phyloP scores from a whole-genome alignment of 2,888 invertebrate genomes.

The Noctua comes region DNA sequence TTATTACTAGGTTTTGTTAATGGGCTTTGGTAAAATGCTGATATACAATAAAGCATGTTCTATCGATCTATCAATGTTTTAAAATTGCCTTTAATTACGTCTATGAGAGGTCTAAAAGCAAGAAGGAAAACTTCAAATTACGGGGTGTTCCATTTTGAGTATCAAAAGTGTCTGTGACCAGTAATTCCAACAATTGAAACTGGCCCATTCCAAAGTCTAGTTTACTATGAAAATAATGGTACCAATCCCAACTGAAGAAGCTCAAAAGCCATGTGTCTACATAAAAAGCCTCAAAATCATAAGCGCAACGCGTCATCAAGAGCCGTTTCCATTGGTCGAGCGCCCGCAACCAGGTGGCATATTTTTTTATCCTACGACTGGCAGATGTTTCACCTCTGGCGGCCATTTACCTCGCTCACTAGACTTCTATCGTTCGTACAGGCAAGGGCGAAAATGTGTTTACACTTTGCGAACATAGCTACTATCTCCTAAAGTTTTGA shows the following conservation, averaged over 20 bases:
- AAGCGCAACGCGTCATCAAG: slow-evolving; percentile 46
- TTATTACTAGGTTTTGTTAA: not conserved
- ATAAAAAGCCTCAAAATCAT: slow-evolving; percentile 54
- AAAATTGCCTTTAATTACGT: not conserved
- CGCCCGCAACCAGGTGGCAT: slow-evolving; percentile 72
- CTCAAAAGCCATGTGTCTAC: slow-evolving; percentile 2
- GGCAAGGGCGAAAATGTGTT: slow-evolving; percentile 45
- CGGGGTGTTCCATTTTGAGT: not conserved
- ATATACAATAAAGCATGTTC: not conserved
- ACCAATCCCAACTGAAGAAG: not conserved
- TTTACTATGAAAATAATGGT: not conserved
- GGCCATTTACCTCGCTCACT: slow-evolving; percentile 74
- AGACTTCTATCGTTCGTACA: slow-evolving; percentile 46
- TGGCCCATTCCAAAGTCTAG: not conserved
- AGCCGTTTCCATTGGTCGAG: slow-evolving; percentile 62
- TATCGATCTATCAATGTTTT: not conserved
- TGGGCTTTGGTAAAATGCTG: not conserved
- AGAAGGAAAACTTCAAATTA: not conserved
- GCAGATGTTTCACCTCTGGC: slow-evolving; percentile 73
- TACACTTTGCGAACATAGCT: slow-evolving; percentile 13
- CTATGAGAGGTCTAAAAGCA: not conserved
- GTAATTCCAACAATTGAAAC: not conserved
- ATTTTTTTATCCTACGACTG: slow-evolving; percentile 70
- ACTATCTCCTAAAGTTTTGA: slow-evolving; percentile 1
- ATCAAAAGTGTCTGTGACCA: not conserved